Evolutionary conservation across 2,113 vertebrate genomes (phyloP), one percentile per base, ranked within the genome.

Genomic region (Myrmophylax atrothorax): DNA sequence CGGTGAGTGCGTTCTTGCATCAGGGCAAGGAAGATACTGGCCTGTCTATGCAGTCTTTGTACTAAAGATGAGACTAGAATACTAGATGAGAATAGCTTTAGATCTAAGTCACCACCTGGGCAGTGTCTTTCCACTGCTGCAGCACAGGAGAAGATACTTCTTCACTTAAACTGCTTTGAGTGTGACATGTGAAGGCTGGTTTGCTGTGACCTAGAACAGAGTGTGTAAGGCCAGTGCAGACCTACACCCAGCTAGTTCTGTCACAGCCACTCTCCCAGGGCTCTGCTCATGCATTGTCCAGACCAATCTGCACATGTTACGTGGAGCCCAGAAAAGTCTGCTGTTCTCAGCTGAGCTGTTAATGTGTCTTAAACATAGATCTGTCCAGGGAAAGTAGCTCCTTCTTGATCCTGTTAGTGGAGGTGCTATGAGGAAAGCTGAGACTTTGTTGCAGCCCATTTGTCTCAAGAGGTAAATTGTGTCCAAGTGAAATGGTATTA

Each of bases 1-100:
- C 0, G 99, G 99, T 99, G 97, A 98, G 99, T 97, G 14, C 29
- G 13, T 38, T 58, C 23, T 10, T 75, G 6, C 37, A 64, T 56
- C 46, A 58, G 23, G 55, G 47, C 44, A 35, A 2, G 40, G 25
- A 78, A 46, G 63, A 47, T 17, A 22, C 6, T 18, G 33, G 19
- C 25, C 24, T 77, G 18, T 79, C 37, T 87, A 3, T 38, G 29
- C 7, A 28, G 12, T 52, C 38, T 42, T 50, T 40, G 6, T 28
- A 10, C 4, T 55, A 12, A 49, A 84, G 44, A 24, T 28, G 25
- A 46, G 28, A 44, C 28, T 37, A 18, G 58, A 59, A 95, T 37
- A 15, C 7, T n/a, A n/a, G n/a, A n/a, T n/a, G n/a, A n/a, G n/a
- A 12, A 6, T 2, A 16, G 28, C 26, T 60, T 18, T 35, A 19